Evolutionary conservation across 2,113 vertebrate species (phyloP).

Genomic region (Rhynchomys soricoides): DNA sequence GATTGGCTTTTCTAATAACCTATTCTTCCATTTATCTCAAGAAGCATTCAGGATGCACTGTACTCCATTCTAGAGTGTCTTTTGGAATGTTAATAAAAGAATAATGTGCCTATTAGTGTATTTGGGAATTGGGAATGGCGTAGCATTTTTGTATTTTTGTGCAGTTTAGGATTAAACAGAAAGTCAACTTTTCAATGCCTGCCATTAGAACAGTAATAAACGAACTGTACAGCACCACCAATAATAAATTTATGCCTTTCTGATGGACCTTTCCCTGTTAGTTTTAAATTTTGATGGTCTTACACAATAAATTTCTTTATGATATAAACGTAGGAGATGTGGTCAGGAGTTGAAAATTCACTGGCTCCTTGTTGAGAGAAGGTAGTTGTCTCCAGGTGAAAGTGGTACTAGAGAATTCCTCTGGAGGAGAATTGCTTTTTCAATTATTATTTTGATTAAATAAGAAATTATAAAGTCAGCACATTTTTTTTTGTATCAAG

Average conservation of each 20-base stretch:
- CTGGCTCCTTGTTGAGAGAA: background rate
- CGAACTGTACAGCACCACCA: background rate
- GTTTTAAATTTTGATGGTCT: background rate
- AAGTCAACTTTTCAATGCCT: background rate
- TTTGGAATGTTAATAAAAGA: background rate
- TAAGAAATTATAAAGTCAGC: background rate
- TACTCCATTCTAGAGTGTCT: background rate
- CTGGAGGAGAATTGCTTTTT: background rate
- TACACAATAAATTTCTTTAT: constrained; percentile 17
- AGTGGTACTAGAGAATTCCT: background rate
- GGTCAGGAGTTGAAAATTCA: background rate
- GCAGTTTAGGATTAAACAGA: background rate
- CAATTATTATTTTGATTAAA: background rate
- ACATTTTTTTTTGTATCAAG: background rate
- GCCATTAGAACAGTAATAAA: background rate
- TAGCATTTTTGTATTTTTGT: background rate
- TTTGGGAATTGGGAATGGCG: background rate
- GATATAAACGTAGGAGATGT: background rate
- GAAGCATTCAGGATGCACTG: background rate
- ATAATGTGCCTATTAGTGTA: background rate
- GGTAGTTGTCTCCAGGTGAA: background rate
- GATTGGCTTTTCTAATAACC: background rate
- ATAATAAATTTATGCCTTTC: background rate
- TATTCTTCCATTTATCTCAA: background rate
- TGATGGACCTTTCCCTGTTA: background rate